Conservation (phyloP, 2,888 invertebrate species). For the Polydesmus complanatus region DNA sequence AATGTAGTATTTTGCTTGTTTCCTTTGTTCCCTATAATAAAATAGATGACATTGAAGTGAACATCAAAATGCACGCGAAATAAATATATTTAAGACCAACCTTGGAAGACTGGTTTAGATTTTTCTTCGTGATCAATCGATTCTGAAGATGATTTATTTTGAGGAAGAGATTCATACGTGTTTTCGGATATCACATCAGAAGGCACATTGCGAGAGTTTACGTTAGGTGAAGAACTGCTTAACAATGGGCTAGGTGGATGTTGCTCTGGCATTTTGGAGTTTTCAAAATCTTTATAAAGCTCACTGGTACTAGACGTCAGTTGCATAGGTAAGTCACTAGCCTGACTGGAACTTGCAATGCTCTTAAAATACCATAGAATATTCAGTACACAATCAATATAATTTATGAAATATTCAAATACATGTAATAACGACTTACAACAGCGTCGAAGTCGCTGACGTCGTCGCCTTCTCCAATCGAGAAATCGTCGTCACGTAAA, state of each 20-base stretch:
- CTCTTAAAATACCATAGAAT: constrained; percentile 11
- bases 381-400: too few species aligned
- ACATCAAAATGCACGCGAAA: not conserved
- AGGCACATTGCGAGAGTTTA: not conserved
- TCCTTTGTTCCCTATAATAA: not conserved
- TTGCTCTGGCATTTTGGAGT: not conserved
- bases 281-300: not conserved
- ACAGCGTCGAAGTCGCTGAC: not conserved
- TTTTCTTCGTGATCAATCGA: not conserved
- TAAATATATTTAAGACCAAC: not conserved
- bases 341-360: constrained; percentile 10
- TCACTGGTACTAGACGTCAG: not conserved
- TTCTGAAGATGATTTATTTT: not conserved
- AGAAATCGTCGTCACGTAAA: not conserved
- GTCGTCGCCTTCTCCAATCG: not conserved
- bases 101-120: not conserved
- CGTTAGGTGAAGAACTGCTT: not conserved
- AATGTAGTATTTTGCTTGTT: not conserved
- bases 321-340: not conserved
- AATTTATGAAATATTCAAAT: not conserved
- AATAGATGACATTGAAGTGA: not conserved
- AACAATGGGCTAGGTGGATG: not conserved
- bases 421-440: not conserved
- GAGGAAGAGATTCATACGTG: not conserved
- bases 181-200: not conserved